Percentiles rank a stretch among this genome's conserved stretches.
Conservation (phyloP, 2,888 invertebrate genomes). For the Carcina quercana region DNA sequence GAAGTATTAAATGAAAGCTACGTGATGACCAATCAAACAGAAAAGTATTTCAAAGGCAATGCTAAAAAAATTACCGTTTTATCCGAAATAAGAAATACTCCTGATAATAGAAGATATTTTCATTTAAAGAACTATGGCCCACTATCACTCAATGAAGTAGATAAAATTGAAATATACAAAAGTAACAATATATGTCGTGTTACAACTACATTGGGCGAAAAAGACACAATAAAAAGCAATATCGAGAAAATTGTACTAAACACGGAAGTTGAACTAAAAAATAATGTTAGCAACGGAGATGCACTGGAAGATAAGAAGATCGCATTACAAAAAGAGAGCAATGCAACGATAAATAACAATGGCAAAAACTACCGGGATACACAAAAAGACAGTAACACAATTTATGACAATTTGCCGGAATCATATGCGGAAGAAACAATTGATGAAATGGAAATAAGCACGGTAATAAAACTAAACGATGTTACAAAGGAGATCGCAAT, state of each 20-base stretch:
- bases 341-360: too few species aligned
- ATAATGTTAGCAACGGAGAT: too few species aligned
- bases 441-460: not conserved
- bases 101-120: constrained; percentile 3
- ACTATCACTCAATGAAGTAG: constrained; percentile 2
- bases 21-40: not conserved
- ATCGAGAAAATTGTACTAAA: too few species aligned
- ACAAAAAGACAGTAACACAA: too few species aligned
- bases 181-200: too few species aligned
- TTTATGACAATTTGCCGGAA: too few species aligned
- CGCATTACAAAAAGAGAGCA: too few species aligned
- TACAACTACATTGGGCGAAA: too few species aligned
- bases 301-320: too few species aligned
- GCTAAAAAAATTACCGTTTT: constrained; percentile 3
- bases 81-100: constrained; percentile 7
- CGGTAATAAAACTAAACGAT: not conserved
- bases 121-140: constrained; percentile 4
- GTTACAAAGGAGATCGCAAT: not conserved
- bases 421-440: not conserved
- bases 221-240: too few species aligned
- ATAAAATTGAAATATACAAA: constrained; percentile 4
- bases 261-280: too few species aligned
- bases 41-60: not conserved
- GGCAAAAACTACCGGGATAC: too few species aligned
- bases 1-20: not conserved